phyloP scores from a whole-genome alignment of 1,140 invertebrate species.

The Chironomus striatipennis region DNA sequence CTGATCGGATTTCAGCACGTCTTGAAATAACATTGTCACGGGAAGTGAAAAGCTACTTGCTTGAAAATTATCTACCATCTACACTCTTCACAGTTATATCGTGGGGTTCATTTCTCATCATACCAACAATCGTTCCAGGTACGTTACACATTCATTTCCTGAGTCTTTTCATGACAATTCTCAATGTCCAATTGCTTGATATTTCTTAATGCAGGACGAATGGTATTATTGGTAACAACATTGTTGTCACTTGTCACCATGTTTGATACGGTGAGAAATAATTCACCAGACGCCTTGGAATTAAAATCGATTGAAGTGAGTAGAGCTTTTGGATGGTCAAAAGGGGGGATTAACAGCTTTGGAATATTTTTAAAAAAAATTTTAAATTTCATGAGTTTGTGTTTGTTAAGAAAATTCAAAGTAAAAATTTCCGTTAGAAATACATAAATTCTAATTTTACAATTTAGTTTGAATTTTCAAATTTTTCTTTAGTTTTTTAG shows the following conservation, averaged over 20 bases:
- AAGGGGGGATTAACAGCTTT: too few relatives aligned
- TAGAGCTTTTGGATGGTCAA: too few relatives aligned
- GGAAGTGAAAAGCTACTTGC: conserved; percentile 48
- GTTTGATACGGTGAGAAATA: conserved; percentile 55
- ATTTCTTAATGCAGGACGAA: conserved; percentile 26
- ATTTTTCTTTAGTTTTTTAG: conserved; percentile 2
- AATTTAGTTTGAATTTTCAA: neutral
- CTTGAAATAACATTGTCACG: conserved; percentile 48
- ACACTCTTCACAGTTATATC: conserved; percentile 55
- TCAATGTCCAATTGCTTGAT: neutral
- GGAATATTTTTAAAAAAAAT: too few relatives aligned
- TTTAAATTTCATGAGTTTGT: too few relatives aligned
- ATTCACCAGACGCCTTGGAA: conserved; percentile 53
- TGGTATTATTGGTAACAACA: conserved; percentile 51
- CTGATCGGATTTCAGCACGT: conserved; percentile 48
- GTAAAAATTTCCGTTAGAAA: too few relatives aligned
- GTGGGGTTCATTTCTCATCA: conserved; percentile 57
- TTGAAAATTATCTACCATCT: conserved; percentile 54
- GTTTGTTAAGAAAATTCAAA: too few relatives aligned
- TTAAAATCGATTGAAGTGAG: conserved; percentile 54
- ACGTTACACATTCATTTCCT: conserved; percentile 31
- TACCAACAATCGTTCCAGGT: conserved; percentile 52
- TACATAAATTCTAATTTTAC: neutral
- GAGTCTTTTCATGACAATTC: neutral
- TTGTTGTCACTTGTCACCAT: conserved; percentile 52